phyloP scores from a whole-genome alignment of 2,888 invertebrate species.

The Cremastinae sp. region DNA sequence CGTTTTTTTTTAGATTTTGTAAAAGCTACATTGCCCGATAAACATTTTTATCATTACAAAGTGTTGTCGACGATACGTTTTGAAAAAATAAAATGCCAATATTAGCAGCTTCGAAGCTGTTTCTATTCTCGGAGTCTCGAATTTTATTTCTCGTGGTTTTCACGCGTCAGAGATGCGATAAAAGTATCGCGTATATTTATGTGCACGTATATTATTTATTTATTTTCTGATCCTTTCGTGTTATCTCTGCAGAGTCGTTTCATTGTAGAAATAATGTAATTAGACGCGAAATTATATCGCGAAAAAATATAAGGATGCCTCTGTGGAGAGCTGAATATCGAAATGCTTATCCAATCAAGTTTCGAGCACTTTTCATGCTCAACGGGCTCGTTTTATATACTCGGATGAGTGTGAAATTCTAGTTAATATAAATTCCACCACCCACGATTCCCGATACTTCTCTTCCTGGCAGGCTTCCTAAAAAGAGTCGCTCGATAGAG shows the following conservation, averaged over 20 bases:
- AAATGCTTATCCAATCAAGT: constrained; percentile 21
- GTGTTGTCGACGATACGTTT: neutral
- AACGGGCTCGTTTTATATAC: constrained; percentile 60
- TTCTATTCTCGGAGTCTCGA: constrained; percentile 42
- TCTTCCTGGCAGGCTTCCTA: constrained; percentile 14
- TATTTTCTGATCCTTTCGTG: too few species aligned
- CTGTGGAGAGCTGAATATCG: constrained; percentile 1
- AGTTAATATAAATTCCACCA: constrained; percentile 36
- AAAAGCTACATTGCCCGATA: too few species aligned
- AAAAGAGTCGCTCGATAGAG: neutral
- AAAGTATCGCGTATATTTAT: neutral
- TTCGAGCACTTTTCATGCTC: constrained; percentile 62
- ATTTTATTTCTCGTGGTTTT: constrained; percentile 7
- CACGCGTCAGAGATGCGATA: constrained; percentile 1
- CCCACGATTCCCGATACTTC: constrained; percentile 11
- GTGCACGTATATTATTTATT: too few species aligned
- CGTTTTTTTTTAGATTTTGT: neutral
- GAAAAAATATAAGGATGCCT: constrained; percentile 5
- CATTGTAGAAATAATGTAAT: constrained; percentile 70
- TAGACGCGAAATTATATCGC: constrained; percentile 65
- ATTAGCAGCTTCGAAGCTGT: constrained; percentile 15
- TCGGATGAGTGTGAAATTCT: constrained; percentile 49
- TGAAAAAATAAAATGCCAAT: constrained; percentile 13
- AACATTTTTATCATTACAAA: constrained; percentile 2
- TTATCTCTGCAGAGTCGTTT: constrained; percentile 59